Evolutionary conservation across 2,797 vertebrate species (phyloP), one percentile per base, ranked within the genome.

Genomic region (Anguilla obscura): DNA sequence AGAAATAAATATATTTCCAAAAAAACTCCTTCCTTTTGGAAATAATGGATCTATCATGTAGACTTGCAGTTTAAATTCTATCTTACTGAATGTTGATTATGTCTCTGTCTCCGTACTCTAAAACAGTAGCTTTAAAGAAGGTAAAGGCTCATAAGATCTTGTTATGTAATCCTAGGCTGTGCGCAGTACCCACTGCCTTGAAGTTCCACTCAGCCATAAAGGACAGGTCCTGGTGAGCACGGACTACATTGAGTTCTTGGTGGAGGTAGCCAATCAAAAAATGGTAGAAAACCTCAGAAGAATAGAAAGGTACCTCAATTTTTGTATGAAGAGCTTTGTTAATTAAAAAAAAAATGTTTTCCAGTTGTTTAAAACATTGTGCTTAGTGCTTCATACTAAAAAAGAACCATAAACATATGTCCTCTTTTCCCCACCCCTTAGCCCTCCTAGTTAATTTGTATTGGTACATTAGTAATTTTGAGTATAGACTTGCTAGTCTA

Each of bases 141-240:
- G 40, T 24, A 16, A 58, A 52, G 27, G 24, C 45, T 74, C 36
- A n/a, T 30, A 86, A 76, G 16, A 56, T 18, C 10, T 86, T 4
- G 12, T 33, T 86, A 21, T 86, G 36, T 86, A 33, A 40, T 36
- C 5, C 89, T 27, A 97, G 97, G 97, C 98, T 1, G 96, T 99
- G 85, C 96, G 98, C 1, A 98, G 98, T 89, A 98, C 98, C 86
- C 98, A 98, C 5, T 95, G 97, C 90, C 94, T 99, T 88, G 98
- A 99, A 94, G 98, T 98, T 90, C 98, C 98, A 0, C 90, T 99
- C 89, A 97, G 94, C 89, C 95, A 91, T 18, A 90, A 93, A 40
- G 98, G 97, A 69, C 95, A 91, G 56, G 56, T 97, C 85, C 94
- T 99, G 92, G 97, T 98, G 88, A 96, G 94, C 0, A 94, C 95